Conservation (phyloP, 2,888 invertebrate genomes). For the Acanthosepion pharaonis region DNA sequence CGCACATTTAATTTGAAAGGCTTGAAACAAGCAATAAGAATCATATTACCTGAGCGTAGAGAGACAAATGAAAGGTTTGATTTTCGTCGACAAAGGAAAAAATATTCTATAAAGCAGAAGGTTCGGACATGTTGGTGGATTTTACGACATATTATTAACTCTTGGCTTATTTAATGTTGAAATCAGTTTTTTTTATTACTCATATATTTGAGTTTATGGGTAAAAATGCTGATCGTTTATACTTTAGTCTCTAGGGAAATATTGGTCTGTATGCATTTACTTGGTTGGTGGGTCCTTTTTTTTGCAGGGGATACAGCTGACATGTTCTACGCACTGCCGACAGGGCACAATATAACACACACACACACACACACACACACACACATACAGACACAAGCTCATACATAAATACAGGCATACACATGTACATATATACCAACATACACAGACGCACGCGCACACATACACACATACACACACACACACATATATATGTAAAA, state of each 20-base stretch:
- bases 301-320: too few species aligned
- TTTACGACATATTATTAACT: too few species aligned
- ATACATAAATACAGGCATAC: background rate
- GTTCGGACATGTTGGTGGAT: too few species aligned
- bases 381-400: background rate
- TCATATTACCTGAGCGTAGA: background rate
- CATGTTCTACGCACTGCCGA: too few species aligned
- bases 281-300: too few species aligned
- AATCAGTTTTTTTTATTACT: too few species aligned
- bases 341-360: background rate
- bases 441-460: constrained; percentile 38
- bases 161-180: too few species aligned
- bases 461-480: background rate
- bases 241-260: background rate
- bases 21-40: background rate
- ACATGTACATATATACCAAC: constrained; percentile 46
- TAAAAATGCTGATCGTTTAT: too few species aligned
- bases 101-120: too few species aligned
- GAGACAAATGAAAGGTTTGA: background rate
- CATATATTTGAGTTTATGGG: too few species aligned
- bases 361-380: background rate
- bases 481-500: constrained; percentile 41
- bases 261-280: background rate
- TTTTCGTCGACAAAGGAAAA: too few species aligned
- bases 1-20: background rate